A percentile compares a stretch with the other conserved stretches of the same genome.
Evolutionary conservation across 2,888 invertebrate species (phyloP).

Genomic region (Brassicogethes aeneus): DNA sequence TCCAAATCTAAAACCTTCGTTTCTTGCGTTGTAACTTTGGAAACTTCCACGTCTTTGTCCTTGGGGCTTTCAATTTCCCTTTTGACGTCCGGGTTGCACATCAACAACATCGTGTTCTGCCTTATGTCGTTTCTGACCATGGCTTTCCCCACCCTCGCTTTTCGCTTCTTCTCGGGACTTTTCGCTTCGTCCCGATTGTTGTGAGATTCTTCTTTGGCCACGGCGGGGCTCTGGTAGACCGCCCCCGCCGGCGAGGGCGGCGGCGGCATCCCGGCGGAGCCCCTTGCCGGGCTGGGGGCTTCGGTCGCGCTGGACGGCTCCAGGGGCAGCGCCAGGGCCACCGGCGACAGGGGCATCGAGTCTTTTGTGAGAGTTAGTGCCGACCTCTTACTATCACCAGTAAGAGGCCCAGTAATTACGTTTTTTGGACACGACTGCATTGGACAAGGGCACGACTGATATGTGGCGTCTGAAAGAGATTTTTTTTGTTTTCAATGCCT

Average conservation of each 20-base stretch:
- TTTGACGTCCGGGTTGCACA: constrained; percentile 40
- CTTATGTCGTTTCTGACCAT: constrained; percentile 56
- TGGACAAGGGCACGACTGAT: constrained; percentile 77
- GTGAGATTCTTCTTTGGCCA: constrained; percentile 7
- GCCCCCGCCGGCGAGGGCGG: constrained; percentile 49
- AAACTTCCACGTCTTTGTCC: constrained; percentile 29
- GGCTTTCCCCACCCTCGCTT: constrained; percentile 53
- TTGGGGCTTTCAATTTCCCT: constrained; percentile 40
- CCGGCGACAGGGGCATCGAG: constrained; percentile 40
- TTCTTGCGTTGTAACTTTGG: constrained; percentile 22
- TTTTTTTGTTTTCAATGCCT: no score
- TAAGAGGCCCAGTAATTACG: constrained; percentile 97
- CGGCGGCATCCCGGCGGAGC: constrained; percentile 57
- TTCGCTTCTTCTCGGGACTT: constrained; percentile 37
- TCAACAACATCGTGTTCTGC: constrained; percentile 46
- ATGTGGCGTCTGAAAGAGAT: constrained; percentile 44
- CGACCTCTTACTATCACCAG: constrained; percentile 82
- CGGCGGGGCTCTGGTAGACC: constrained; percentile 36
- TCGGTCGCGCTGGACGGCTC: constrained; percentile 47
- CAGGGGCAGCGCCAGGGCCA: constrained; percentile 43
- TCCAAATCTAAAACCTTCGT: constrained; percentile 11
- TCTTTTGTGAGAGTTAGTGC: constrained; percentile 38
- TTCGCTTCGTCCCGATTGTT: constrained; percentile 10
- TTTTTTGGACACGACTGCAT: constrained; percentile 96
- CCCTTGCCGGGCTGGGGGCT: constrained; percentile 60